Evolutionary conservation across 2,888 invertebrate genomes (phyloP).

Genomic region (Anagyrus pseudococci): DNA sequence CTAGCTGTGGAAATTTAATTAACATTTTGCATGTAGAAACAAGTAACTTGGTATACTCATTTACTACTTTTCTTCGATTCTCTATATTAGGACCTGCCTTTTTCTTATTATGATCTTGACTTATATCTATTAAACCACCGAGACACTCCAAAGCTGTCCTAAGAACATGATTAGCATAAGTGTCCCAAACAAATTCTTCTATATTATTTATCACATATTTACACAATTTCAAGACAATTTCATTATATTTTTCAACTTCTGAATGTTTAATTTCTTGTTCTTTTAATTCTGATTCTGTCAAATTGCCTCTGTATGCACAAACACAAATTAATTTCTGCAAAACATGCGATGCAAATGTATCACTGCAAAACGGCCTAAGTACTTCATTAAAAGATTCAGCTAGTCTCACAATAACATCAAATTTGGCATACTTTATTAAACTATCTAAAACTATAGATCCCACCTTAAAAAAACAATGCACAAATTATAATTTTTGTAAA

Average conservation of each 20-base stretch:
- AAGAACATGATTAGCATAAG: slow-evolving; percentile 78
- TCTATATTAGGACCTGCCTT: slow-evolving; percentile 31
- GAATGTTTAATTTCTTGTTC: slow-evolving; percentile 40
- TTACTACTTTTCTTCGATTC: slow-evolving; percentile 51
- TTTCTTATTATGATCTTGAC: slow-evolving; percentile 34
- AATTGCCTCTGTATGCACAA: slow-evolving; percentile 65
- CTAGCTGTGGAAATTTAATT: slow-evolving; percentile 78
- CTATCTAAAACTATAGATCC: slow-evolving; percentile 80
- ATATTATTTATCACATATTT: slow-evolving; percentile 83
- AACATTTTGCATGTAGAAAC: slow-evolving; percentile 61
- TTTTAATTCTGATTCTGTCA: slow-evolving; percentile 18
- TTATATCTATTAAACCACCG: slow-evolving; percentile 67
- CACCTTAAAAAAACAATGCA: slow-evolving; percentile 54
- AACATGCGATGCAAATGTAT: slow-evolving; percentile 82
- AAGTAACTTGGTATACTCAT: slow-evolving; percentile 62
- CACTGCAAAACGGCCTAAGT: slow-evolving; percentile 74
- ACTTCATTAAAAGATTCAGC: slow-evolving; percentile 70
- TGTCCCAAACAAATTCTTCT: slow-evolving; percentile 83
- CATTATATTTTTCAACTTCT: slow-evolving; percentile 65
- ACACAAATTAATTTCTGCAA: slow-evolving; percentile 73
- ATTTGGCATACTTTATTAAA: slow-evolving; percentile 73
- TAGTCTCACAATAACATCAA: slow-evolving; percentile 70
- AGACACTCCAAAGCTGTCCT: slow-evolving; percentile 75
- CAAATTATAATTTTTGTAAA: background rate
- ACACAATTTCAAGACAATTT: slow-evolving; percentile 74